Conservation (phyloP, 1,140 invertebrate genomes). For the Papilio polytes region DNA sequence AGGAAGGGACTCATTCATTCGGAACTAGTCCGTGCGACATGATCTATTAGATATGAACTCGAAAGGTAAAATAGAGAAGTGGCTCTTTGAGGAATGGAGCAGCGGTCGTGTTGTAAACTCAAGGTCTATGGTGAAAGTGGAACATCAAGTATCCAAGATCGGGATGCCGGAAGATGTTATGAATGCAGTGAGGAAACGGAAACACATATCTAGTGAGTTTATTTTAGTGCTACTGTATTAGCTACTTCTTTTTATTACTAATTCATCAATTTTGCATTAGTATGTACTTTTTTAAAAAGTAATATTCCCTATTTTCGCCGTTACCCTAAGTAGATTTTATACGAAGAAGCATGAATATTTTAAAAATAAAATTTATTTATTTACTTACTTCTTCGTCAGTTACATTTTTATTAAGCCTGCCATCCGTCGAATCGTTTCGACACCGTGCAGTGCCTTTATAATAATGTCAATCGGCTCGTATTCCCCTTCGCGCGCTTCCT, state of each 20-base stretch:
- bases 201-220: conserved; percentile 17
- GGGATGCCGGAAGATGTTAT: conserved; percentile 42
- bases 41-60: conserved; percentile 51
- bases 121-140: conserved; percentile 43
- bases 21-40: conserved; percentile 42
- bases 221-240: neutral
- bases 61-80: conserved; percentile 59
- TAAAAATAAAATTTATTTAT: neutral
- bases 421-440: neutral
- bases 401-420: neutral
- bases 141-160: conserved; percentile 40
- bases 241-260: neutral
- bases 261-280: neutral
- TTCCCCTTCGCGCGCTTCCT: conserved; percentile 11
- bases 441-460: neutral
- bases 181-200: conserved; percentile 1
- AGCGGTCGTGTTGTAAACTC: conserved; percentile 51
- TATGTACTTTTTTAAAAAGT: too few relatives aligned
- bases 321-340: too few relatives aligned
- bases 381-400: neutral
- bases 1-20: conserved; percentile 45
- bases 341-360: neutral
- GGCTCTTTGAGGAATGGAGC: conserved; percentile 67
- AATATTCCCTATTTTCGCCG: too few relatives aligned
- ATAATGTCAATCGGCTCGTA: neutral